A percentile compares a stretch with the other conserved stretches of the same genome.
Evolutionary conservation across 1,140 invertebrate genomes (phyloP).

Genomic region (Ridgeia piscesae): DNA sequence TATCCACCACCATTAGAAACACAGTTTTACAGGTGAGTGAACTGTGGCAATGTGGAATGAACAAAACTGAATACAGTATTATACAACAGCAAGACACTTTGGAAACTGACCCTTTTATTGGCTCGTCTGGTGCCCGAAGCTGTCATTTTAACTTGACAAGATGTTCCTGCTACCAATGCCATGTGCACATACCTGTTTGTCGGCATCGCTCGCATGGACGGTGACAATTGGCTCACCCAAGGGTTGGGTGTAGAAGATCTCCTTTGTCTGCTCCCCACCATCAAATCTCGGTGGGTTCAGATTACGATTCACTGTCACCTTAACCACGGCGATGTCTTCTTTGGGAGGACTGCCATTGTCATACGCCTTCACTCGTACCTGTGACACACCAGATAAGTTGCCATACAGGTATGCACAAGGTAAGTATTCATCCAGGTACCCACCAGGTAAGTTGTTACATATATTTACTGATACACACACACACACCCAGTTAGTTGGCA

Average conservation of each 20-base stretch:
- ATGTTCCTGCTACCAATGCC: background rate
- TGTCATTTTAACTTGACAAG: background rate
- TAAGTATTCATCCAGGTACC: background rate
- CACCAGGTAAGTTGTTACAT: no score
- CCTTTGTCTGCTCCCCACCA: background rate
- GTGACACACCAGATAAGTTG: background rate
- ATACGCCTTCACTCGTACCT: slow-evolving; percentile 27
- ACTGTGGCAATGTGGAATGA: no score
- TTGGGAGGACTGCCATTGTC: slow-evolving; percentile 30
- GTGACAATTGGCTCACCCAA: slow-evolving; percentile 15
- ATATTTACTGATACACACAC: no score
- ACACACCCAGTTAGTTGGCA: no score
- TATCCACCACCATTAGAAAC: no score
- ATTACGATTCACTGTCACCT: slow-evolving; percentile 28
- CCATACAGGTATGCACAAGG: slow-evolving; percentile 20
- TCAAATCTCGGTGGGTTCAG: slow-evolving; percentile 21
- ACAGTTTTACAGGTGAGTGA: no score
- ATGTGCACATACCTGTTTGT: slow-evolving; percentile 23
- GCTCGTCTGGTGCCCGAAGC: background rate
- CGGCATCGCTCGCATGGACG: slow-evolving; percentile 15
- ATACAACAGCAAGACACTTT: background rate
- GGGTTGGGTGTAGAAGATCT: slow-evolving; percentile 24
- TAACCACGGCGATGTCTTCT: slow-evolving; percentile 21
- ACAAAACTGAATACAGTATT: no score
- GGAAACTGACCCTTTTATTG: no score